These are phyloP conservation scores for Cataglyphis cursor DNA, from an alignment of 2,888 invertebrate genomes.

Conservation along the genomic window DNA sequence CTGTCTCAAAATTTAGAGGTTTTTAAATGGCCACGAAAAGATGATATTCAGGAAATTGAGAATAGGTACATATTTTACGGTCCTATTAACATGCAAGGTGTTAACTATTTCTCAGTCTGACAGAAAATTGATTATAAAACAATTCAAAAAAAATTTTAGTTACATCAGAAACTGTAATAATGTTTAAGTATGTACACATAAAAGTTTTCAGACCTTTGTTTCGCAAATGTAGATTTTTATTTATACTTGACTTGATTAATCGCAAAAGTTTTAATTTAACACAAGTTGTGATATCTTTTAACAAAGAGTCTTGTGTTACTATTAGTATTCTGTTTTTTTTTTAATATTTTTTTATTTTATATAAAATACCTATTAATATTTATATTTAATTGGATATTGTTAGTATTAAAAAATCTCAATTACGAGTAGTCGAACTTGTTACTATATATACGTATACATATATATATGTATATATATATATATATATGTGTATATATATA, in stretches of 20 bases:
- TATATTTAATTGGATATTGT: constrained; percentile 1
- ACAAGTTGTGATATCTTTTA: constrained; percentile 7
- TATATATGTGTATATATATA: no score
- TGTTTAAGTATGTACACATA: constrained; percentile 1
- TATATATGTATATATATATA: no score
- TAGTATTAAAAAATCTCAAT: not conserved
- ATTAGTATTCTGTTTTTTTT: not conserved
- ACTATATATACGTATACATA: not conserved
- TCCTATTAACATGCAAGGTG: not conserved
- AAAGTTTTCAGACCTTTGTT: not conserved
- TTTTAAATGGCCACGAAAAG: constrained; percentile 4
- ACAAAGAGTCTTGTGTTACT: not conserved
- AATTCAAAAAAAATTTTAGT: not conserved
- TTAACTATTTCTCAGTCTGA: constrained; percentile 3
- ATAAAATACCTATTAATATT: constrained; percentile 1
- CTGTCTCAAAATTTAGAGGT: not conserved
- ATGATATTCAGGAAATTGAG: constrained; percentile 5
- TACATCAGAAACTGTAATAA: not conserved
- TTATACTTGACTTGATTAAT: not conserved
- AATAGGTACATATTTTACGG: not conserved
- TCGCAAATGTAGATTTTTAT: not conserved
- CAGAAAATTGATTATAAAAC: constrained; percentile 1
- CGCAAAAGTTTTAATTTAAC: not conserved
- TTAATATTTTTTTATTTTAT: not conserved
- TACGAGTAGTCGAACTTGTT: not conserved